These are phyloP conservation scores for Spicauda simplicius DNA, from an alignment of 2,888 invertebrate species.

Conservation along the genomic window DNA sequence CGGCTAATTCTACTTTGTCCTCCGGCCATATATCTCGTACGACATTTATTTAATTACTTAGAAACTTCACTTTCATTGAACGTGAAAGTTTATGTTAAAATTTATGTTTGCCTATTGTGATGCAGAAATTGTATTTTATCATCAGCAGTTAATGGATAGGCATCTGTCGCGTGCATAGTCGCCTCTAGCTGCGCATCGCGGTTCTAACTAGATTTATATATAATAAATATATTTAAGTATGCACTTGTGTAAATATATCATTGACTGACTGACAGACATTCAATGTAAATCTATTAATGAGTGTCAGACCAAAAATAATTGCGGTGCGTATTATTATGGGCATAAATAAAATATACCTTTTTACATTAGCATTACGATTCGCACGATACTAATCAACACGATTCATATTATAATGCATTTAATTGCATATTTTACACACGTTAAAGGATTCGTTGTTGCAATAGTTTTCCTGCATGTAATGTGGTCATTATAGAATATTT, in stretches of 20 bases:
- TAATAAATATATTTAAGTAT: too few relatives aligned
- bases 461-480: background rate
- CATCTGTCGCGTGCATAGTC: background rate
- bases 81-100: constrained; percentile 55
- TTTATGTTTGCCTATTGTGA: constrained; percentile 53
- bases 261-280: too few relatives aligned
- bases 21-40: constrained; percentile 4
- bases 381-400: too few relatives aligned
- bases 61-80: constrained; percentile 56
- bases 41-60: constrained; percentile 35
- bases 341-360: too few relatives aligned
- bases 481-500: background rate
- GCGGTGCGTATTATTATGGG: too few relatives aligned
- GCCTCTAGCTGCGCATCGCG: background rate
- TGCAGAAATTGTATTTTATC: constrained; percentile 47
- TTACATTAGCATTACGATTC: too few relatives aligned
- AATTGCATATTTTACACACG: constrained; percentile 13
- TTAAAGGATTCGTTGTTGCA: background rate
- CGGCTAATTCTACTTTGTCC: constrained; percentile 21
- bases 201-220: background rate
- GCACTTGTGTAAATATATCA: too few relatives aligned
- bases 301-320: too few relatives aligned
- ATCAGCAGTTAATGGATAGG: background rate
- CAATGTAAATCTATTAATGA: too few relatives aligned
- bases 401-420: background rate